Percentiles rank a stretch among this genome's conserved stretches.
These are phyloP conservation scores for Crocidura indochinensis DNA, from an alignment of 2,797 vertebrate species.

Conservation along the genomic window DNA sequence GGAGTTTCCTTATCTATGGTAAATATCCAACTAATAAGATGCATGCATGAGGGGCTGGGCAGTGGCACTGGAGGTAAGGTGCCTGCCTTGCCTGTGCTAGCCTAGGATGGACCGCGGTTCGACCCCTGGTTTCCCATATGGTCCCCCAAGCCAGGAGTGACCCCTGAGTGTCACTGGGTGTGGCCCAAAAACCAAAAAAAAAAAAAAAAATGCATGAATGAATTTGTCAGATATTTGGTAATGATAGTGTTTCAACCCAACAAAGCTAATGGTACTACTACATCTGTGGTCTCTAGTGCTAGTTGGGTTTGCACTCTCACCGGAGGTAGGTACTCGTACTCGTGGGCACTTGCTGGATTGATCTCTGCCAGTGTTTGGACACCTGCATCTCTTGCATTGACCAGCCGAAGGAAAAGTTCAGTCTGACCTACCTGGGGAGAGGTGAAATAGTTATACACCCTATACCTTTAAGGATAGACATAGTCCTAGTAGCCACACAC, in stretches of 20 bases:
- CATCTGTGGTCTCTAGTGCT: neutral
- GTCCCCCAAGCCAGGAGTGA: no score
- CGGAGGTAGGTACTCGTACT: constrained; percentile 89
- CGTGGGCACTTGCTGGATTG: constrained; percentile 82
- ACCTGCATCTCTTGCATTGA: constrained; percentile 90
- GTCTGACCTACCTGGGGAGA: constrained; percentile 88
- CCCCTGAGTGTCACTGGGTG: no score
- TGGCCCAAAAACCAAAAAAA: no score
- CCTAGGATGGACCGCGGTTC: no score
- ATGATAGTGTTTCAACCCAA: neutral
- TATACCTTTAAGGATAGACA: neutral
- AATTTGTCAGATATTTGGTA: constrained; percentile 20
- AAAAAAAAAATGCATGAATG: no score
- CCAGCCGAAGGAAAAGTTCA: constrained; percentile 91
- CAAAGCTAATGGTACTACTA: neutral
- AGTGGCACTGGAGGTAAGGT: no score
- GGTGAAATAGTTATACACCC: neutral
- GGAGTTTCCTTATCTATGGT: no score
- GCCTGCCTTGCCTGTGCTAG: no score
- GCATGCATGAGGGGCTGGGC: constrained; percentile 4
- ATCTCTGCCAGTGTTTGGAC: constrained; percentile 87
- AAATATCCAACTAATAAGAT: neutral
- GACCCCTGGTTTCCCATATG: no score
- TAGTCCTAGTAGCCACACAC: constrained; percentile 79
- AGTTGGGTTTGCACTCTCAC: constrained; percentile 80